Conservation (phyloP, 2,797 vertebrate species). For the Tarsius wallacei region DNA sequence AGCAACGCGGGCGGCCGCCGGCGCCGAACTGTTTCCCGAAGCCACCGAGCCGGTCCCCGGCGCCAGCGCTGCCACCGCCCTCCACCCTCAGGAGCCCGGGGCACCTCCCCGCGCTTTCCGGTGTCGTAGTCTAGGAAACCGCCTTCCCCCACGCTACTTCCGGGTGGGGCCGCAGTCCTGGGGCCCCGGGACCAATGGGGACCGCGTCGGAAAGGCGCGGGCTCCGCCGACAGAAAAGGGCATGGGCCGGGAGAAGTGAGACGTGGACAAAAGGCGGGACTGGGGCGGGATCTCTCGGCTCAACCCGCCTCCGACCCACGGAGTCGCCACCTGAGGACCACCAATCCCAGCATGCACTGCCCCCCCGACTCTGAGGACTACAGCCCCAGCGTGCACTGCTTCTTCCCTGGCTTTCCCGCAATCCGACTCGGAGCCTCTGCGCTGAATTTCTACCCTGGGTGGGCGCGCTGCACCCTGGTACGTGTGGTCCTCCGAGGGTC, state of each 20-base stretch:
- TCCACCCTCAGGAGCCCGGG: slow-evolving; percentile 74
- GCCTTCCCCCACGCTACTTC: slow-evolving; percentile 85
- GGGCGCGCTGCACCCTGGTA: slow-evolving; percentile 57
- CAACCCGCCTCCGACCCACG: neutral
- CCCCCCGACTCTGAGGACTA: slow-evolving; percentile 49
- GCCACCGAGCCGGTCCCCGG: slow-evolving; percentile 74
- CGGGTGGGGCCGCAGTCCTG: slow-evolving; percentile 73
- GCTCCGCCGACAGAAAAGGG: neutral
- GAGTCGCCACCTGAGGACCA: slow-evolving; percentile 63
- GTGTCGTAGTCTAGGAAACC: slow-evolving; percentile 91
- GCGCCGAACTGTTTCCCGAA: slow-evolving; percentile 65
- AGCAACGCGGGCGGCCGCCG: slow-evolving; percentile 52
- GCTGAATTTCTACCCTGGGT: neutral
- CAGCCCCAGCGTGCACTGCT: slow-evolving; percentile 66
- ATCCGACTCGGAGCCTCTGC: neutral
- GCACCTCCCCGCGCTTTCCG: slow-evolving; percentile 86
- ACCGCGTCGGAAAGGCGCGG: rapidly evolving
- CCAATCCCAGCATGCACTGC: slow-evolving; percentile 53
- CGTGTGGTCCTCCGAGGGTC: neutral
- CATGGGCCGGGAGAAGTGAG: slow-evolving; percentile 61
- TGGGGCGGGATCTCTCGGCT: neutral
- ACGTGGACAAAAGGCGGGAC: slow-evolving; percentile 86
- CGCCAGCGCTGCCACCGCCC: slow-evolving; percentile 85
- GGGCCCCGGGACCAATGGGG: slow-evolving; percentile 73
- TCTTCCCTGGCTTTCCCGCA: neutral